Evolutionary conservation across 2,797 vertebrate genomes (phyloP), one percentile per base, ranked within the genome.

Genomic region (Silurus aristotelis): DNA sequence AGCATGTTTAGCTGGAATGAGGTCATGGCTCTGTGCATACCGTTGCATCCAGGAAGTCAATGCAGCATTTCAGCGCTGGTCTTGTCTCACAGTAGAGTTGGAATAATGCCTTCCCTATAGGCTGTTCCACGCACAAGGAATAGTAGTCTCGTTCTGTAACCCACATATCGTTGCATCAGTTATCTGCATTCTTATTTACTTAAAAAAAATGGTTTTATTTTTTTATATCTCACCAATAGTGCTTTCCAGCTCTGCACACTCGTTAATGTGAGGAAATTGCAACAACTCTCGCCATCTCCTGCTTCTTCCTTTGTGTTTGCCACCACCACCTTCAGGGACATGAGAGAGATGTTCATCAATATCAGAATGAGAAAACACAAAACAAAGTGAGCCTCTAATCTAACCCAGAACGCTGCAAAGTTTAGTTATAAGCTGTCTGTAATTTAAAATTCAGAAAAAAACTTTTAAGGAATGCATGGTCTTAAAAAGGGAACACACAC

Each of bases 251-350:
- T 98, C 95, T 58, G 89, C 90, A 1, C 98, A 99, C 88, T 96
- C 95, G 86, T 93, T 98, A 88, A 99, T 96, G 79, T 98, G 96
- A 3, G 98, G 96, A 56, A 99, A 97, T 81, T 96, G 96, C 15
- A 99, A 93, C 95, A 98, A 95, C 66, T 97, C 96, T 56, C 90
- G 96, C 98, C 98, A 99, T 94, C 96, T 98, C 90, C 95, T 96
- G 92, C 97, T 98, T 58, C 97, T 94, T 80, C 97, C 97, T 93
- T 98, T 98, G 63, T 94, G 89, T 90, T 96, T 97, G 27, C 91
- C 95, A 0, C 95, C 94, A 55, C 96, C 96, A 84, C 96, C 97
- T 97, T 93, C 78, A 83, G 68, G 46, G 17, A 76, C 25, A 83
- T 52, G 55, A 43, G n/a, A 46, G 43, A 73, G 19, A 84, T 55